Base-by-base conservation (phyloP, 2,113 vertebrate genomes). In the Leptodactylus fuscus region DNA sequence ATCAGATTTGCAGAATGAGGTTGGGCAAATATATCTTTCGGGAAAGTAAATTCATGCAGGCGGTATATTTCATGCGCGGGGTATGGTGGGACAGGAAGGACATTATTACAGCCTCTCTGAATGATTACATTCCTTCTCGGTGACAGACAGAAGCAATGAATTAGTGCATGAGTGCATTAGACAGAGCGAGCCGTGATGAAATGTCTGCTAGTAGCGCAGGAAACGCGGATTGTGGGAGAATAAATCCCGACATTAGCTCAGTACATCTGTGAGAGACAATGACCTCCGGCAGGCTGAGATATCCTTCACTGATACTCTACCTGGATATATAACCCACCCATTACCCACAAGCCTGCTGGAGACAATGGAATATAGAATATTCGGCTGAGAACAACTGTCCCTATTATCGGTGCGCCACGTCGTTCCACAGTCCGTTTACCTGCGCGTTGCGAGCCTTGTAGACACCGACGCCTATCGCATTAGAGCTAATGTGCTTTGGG, bases 91-190 rank as follows among this genome's bases (percentile, higher is more conserved):
- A 70, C 81, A 58, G 69, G 49, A 41, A 38, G 49, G 81, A 82
- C 67, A 73, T 74, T 51, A 82, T 73, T 82, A 27, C 48, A 74
- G 81, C 69, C 49, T 82, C 49, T 58, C 81, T 82, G 81, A 82
- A 55, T 74, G 81, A 82, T 82, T 74, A 44, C 48, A 36, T 36
- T 41, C 81, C 49, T 71, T 36, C 81, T 82, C 48, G 10, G 67
- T 82, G 81, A 82, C 67, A 74, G 81, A 82, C 67, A 82, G 34
- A 73, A 73, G 81, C 81, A 82, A 82, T 82, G 81, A 82, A 82
- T 82, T 73, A 82, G 81, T 58, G 81, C 81, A 58, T 16, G 67
- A 71, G 48, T 29, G 81, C 81, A 73, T 82, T 51, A 82, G 67
- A 71, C 69, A 29, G 32, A 73, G 29, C 81, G 29, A 29, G 48